Percentiles rank a stretch among this genome's conserved stretches.
phyloP scores from a whole-genome alignment of 2,797 vertebrate genomes.

The Crossoptilon crossoptilon region DNA sequence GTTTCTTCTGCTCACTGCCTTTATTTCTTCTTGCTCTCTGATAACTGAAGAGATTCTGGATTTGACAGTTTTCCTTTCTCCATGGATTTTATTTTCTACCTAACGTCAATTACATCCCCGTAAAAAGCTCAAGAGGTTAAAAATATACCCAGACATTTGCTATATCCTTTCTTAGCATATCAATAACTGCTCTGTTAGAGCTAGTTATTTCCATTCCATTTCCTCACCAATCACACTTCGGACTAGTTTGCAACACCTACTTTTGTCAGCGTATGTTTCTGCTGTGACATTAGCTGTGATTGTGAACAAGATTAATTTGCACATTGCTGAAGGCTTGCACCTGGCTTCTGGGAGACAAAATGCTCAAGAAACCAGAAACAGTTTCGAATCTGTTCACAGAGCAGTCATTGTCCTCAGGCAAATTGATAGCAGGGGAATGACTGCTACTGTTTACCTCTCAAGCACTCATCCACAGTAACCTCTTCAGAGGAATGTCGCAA shows the following conservation, averaged over 20 bases:
- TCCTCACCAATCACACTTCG: conserved; percentile 28
- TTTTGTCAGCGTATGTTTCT: conserved; percentile 30
- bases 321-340: conserved; percentile 22
- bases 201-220: not conserved
- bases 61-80: not conserved
- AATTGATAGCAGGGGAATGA: not conserved
- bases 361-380: conserved; percentile 15
- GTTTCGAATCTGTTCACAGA: not conserved
- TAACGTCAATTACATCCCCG: not conserved
- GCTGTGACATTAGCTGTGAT: conserved; percentile 9
- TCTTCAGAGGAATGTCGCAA: not conserved
- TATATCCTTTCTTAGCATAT: not conserved
- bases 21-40: not conserved
- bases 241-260: conserved; percentile 15
- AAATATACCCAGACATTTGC: not conserved
- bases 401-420: not conserved
- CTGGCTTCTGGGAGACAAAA: conserved; percentile 27
- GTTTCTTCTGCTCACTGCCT: not conserved
- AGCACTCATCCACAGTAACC: not conserved
- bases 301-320: conserved; percentile 50
- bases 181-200: conserved; percentile 9
- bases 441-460: not conserved
- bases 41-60: not conserved
- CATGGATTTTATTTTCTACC: not conserved
- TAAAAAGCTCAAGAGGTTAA: conserved; percentile 22